Conservation (phyloP, 2,888 invertebrate genomes). For the Erebia palarica region DNA sequence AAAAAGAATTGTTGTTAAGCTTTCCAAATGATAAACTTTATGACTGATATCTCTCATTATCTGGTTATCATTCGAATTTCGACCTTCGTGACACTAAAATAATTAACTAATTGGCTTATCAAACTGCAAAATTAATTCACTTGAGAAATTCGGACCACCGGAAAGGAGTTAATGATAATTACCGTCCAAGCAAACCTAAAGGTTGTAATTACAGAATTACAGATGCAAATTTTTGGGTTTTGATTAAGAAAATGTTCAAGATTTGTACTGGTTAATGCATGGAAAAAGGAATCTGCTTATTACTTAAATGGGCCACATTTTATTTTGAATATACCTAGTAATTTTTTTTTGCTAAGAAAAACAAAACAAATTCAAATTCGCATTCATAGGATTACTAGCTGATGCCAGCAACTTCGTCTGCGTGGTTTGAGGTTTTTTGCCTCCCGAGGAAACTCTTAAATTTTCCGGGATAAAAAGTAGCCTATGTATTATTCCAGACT, state of each 20-base stretch:
- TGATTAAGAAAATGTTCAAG: conserved; percentile 6
- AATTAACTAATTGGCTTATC: conserved; percentile 25
- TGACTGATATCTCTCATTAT: background rate
- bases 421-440: no score
- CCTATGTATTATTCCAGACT: no score
- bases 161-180: conserved; percentile 26
- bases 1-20: conserved; percentile 6
- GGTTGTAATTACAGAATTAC: conserved; percentile 16
- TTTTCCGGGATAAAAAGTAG: no score
- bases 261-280: conserved; percentile 3
- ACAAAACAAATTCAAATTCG: no score
- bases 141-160: conserved; percentile 26
- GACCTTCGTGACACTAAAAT: conserved; percentile 18
- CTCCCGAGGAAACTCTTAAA: no score
- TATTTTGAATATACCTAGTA: no score
- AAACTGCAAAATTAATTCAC: conserved; percentile 32
- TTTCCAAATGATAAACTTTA: conserved; percentile 17
- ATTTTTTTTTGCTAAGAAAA: no score
- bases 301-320: no score
- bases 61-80: conserved; percentile 12
- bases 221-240: conserved; percentile 11
- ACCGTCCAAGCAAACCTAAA: background rate
- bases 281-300: no score
- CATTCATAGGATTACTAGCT: no score
- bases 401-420: no score